Conservation (phyloP, 2,888 invertebrate genomes). For the Sussaba pulchella region DNA sequence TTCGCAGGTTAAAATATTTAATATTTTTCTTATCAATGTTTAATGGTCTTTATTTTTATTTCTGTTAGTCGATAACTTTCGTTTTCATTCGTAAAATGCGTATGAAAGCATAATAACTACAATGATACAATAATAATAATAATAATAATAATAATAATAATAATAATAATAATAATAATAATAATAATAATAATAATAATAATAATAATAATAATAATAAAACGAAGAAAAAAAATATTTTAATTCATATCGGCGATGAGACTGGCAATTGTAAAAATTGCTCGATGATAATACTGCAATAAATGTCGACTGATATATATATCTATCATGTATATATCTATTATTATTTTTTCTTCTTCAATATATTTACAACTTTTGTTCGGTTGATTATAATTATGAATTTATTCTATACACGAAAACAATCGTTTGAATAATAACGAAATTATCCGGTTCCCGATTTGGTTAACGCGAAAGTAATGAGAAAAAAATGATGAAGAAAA, state of each 20-base stretch:
- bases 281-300: slow-evolving; percentile 64
- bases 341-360: slow-evolving; percentile 8
- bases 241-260: slow-evolving; percentile 43
- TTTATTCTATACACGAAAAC: slow-evolving; percentile 55
- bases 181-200: slow-evolving; percentile 25
- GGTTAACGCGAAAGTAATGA: no score
- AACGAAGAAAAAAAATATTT: slow-evolving; percentile 24
- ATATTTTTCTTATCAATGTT: slow-evolving; percentile 39
- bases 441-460: no score
- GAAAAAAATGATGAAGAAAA: no score
- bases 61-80: slow-evolving; percentile 56
- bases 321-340: no score
- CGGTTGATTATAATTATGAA: slow-evolving; percentile 50
- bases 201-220: slow-evolving; percentile 36
- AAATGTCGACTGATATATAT: slow-evolving; percentile 57
- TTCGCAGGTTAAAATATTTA: background rate
- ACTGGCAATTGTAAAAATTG: slow-evolving; percentile 38
- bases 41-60: slow-evolving; percentile 64
- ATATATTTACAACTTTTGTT: slow-evolving; percentile 60
- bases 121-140: slow-evolving; percentile 7
- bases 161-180: slow-evolving; percentile 53
- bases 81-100: slow-evolving; percentile 41
- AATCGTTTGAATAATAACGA: slow-evolving; percentile 41
- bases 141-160: slow-evolving; percentile 32
- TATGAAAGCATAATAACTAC: slow-evolving; percentile 51